Percentiles rank a stretch among this genome's conserved stretches.
These are phyloP conservation scores for Tetragonisca angustula DNA, from an alignment of 2,888 invertebrate genomes.

Conservation along the genomic window DNA sequence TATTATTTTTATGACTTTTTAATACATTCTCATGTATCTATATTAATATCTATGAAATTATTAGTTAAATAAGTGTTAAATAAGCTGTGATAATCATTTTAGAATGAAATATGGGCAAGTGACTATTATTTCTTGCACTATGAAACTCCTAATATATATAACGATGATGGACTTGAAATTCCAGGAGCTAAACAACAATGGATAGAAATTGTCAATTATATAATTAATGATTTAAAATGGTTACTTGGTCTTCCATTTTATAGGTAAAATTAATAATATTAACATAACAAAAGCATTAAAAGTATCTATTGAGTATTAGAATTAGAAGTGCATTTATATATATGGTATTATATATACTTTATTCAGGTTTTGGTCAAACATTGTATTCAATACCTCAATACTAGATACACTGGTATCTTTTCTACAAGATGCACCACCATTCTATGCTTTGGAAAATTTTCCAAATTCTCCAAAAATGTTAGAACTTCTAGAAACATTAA, in stretches of 20 bases:
- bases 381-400: constrained; percentile 88
- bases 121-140: constrained; percentile 86
- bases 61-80: not conserved
- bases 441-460: constrained; percentile 85
- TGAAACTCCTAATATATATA: constrained; percentile 85
- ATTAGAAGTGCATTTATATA: not conserved
- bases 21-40: not conserved
- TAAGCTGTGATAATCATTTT: constrained; percentile 57
- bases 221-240: constrained; percentile 89
- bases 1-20: not conserved
- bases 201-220: constrained; percentile 87
- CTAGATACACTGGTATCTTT: constrained; percentile 89
- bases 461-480: constrained; percentile 84
- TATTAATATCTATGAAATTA: constrained; percentile 1
- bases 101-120: constrained; percentile 87
- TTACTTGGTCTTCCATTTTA: constrained; percentile 88
- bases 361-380: constrained; percentile 89
- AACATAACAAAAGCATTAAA: not conserved
- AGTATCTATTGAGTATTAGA: not conserved
- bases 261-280: constrained; percentile 83
- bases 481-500: constrained; percentile 86
- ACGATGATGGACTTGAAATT: constrained; percentile 84
- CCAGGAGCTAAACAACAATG: constrained; percentile 88
- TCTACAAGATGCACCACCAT: constrained; percentile 90
- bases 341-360: constrained; percentile 12